Evolutionary conservation across 1,140 invertebrate species (phyloP), one percentile per base, ranked within the genome.

Genomic region (Diabrotica undecimpunctata): DNA sequence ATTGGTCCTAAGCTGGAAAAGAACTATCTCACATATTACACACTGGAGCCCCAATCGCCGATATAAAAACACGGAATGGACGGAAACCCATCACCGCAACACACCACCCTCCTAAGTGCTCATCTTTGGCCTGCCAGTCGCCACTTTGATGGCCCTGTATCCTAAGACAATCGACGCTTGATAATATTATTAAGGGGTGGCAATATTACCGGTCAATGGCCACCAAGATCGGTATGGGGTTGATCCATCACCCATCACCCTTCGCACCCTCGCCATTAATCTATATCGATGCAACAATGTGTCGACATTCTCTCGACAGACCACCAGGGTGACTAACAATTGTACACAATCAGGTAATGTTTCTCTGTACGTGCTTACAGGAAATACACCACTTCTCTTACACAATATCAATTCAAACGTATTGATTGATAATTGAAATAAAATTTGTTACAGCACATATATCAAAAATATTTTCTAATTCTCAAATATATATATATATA

Each of bases 1-100:
- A 68, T 68, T 55, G 53, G 13, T 10, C 13, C 2, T 61, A 14
- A n/a, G n/a, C 46, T n/a, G 25, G 37, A 35, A 38, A 46, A 61
- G 50, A 37, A 69, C 64, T 66, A 62, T 55, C 39, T 36, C 55
- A 46, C 50, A 66, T 62, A 64, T 66, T 55, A 46, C 50, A 66
- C 62, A 64, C 64, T 54, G 62, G 64, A 46, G 65, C 64, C 67
- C 68, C 68, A 69, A 71, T 71, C 52, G 64, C 53, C 52, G 62
- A 73, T 71, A 73, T 71, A 73, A 73, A 73, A 73, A 71, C 66
- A 65, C 66, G 55, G 61, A 68, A 71, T 70, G 66, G 70, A 71
- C 65, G 67, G 72, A 71, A 73, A 73, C 62, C 63, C 67, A 67
- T 69, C 62, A 64, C 66, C 69, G 66, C 69, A 70, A 65, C 66